Evolutionary conservation across 2,113 vertebrate genomes (phyloP), one percentile per base, ranked within the genome.

Genomic region (Amblyopsis rosae): DNA sequence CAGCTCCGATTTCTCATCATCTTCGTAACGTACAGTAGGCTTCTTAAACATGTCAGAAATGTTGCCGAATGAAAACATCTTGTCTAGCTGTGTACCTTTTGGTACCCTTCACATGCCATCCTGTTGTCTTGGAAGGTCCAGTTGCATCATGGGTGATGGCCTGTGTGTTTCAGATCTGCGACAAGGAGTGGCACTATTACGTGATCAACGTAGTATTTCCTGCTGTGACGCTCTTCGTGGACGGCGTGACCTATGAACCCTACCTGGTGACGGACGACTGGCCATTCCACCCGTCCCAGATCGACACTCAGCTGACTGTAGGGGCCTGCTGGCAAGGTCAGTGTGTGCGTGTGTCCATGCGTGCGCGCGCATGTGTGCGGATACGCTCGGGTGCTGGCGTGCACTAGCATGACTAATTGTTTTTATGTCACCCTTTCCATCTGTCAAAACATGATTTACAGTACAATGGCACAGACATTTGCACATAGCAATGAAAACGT

Each of bases 271-370:
- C 97, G 6, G 98, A 98, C 3, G 97, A 99, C 55, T 99, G 97
- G 97, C 96, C 97, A 2, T 98, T 98, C 83, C 97, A 98, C 75
- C 91, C 96, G 0, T 95, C 95, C 0, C 95, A 97, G 86, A 98
- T 98, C 60, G 94, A 96, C 80, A 95, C 97, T 50, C 97, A 99
- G 83, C 93, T 99, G 35, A 98, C 97, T 0, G 95, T 99, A 6
- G 97, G 97, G 0, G 97, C 97, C 64, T 99, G 97, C 81, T 99
- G 97, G 97, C 97, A 99, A 97, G 97, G 97, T 99, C 91, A 91
- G 89, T 79, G 50, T 70, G 33, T 50, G 89, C 77, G 50, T 69
- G 33, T 50, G 46, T 49, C 12, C 15, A 46, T 13, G 12, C 54
- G 33, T 71, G 12, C 47, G 59, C 15, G 53, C 50, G 32, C 56